Base-by-base conservation (phyloP, 1,140 invertebrate genomes). In the Bombus huntii region DNA sequence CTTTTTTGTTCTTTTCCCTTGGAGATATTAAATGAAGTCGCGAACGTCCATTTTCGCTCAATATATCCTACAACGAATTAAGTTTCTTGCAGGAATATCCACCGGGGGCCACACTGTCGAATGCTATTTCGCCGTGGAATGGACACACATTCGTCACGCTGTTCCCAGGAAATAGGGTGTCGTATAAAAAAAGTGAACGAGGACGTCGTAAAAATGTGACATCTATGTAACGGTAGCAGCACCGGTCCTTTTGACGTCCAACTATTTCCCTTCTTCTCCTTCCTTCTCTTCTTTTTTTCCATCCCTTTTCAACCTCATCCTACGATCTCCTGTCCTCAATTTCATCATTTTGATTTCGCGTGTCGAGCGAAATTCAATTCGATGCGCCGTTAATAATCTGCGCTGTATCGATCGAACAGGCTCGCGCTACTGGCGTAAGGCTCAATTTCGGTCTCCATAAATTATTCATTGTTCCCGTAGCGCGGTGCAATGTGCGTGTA, bases 361-460 rank as follows among this genome's bases (percentile, higher is more conserved):
- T 3, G 34, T 5, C 31, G 53, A 34, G 1, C 28, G 28, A 68
- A 66, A 78, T 75, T 81, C 71, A 68, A 73, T 74, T 74, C 44
- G 71, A 34, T 44, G 59, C 59, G 71, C 25, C 74, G 83, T 85
- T 85, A 85, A 85, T 85, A 85, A 85, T 74, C 77, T 15, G 59
- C 1, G 42, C 8, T 34, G 78, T 42, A 81, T 74, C 78, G 83
- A 81, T 85, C 78, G 70, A 42, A 2, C 25, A 3, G 9, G n/a
- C 22, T 5, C 42, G n/a, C 22, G 82, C 28, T 42, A 34, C 18
- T 28, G 75, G 74, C 39, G 78, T 81, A 81, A 85, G 71, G 83
- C 71, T 85, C 83, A 80, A 85, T 85, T 85, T 85, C 78, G 78
- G 78, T 74, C 34, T 74, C 78, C 44, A 85, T 85, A 85, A 85